Conservation (phyloP, 2,797 vertebrate species). For the Microctenopoma lineatum region DNA sequence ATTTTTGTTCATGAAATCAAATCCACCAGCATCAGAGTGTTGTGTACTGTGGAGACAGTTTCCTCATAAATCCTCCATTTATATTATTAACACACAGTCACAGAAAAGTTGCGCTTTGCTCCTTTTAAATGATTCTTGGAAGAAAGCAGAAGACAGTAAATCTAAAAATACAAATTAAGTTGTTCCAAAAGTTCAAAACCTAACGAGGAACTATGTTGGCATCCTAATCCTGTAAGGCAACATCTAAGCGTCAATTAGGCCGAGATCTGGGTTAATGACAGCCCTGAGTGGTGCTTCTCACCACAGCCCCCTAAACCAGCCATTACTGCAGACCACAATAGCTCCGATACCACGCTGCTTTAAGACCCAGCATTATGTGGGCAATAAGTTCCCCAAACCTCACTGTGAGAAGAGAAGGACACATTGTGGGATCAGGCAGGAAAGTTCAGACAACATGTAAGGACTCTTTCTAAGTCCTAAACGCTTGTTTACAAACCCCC, state of each 20-base stretch:
- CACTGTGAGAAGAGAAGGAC: constrained; percentile 33
- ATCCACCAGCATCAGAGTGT: not conserved
- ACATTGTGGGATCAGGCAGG: constrained; percentile 44
- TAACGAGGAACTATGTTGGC: constrained; percentile 46
- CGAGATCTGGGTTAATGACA: constrained; percentile 68
- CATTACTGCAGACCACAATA: constrained; percentile 71
- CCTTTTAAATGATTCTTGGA: constrained; percentile 28
- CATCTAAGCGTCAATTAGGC: constrained; percentile 62
- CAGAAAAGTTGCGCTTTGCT: constrained; percentile 7
- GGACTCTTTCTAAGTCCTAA: constrained; percentile 28
- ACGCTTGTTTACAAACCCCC: constrained; percentile 35
- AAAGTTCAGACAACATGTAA: constrained; percentile 50
- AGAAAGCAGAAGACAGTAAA: constrained; percentile 8
- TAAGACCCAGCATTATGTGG: constrained; percentile 72
- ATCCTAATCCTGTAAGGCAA: constrained; percentile 43
- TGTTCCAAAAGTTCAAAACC: constrained; percentile 37
- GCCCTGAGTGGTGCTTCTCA: constrained; percentile 52
- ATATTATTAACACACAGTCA: constrained; percentile 7
- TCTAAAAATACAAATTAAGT: not conserved
- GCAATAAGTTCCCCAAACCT: constrained; percentile 63
- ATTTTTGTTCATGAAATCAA: not conserved
- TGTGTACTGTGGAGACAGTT: constrained; percentile 16
- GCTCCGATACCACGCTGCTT: constrained; percentile 71
- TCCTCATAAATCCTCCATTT: constrained; percentile 9
- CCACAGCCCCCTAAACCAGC: constrained; percentile 69